Conservation (phyloP, 2,113 vertebrate genomes). For the Calidris pygmaea region DNA sequence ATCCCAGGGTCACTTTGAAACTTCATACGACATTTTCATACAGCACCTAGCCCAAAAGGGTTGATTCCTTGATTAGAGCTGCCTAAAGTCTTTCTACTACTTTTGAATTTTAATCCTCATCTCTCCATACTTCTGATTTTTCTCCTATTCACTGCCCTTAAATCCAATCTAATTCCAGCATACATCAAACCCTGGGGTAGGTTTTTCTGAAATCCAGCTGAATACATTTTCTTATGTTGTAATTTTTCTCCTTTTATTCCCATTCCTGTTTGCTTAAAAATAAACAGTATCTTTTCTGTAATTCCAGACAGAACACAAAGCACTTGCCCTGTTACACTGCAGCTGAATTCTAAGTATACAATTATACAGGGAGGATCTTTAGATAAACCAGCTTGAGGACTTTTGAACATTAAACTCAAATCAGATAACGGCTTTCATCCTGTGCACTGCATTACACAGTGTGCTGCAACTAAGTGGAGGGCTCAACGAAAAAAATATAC, state of each 20-base stretch:
- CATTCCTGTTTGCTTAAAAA: slow-evolving; percentile 68
- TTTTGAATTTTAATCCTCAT: slow-evolving; percentile 51
- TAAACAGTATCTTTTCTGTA: slow-evolving; percentile 66
- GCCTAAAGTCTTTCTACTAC: slow-evolving; percentile 17
- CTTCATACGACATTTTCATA: neutral
- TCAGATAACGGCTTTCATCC: slow-evolving; percentile 75
- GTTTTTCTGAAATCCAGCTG: slow-evolving; percentile 37
- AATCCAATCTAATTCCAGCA: slow-evolving; percentile 46
- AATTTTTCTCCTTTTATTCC: neutral
- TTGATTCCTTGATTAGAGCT: slow-evolving; percentile 35
- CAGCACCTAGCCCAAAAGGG: neutral
- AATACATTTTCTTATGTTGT: slow-evolving; percentile 53
- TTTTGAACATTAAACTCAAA: slow-evolving; percentile 74
- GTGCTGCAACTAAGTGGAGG: slow-evolving; percentile 66
- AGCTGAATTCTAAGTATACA: slow-evolving; percentile 76
- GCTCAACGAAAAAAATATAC: slow-evolving; percentile 53
- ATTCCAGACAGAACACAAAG: slow-evolving; percentile 68
- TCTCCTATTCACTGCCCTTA: neutral
- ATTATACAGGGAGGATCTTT: slow-evolving; percentile 72
- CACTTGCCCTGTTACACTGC: slow-evolving; percentile 44
- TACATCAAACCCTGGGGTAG: slow-evolving; percentile 1
- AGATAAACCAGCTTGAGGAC: slow-evolving; percentile 75
- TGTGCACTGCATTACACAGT: slow-evolving; percentile 52
- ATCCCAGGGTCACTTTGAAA: neutral
- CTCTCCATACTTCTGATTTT: slow-evolving; percentile 25